A percentile compares a stretch with the other conserved stretches of the same genome.
Evolutionary conservation across 2,888 invertebrate genomes (phyloP).

Genomic region (Drosophila prostipennis): DNA sequence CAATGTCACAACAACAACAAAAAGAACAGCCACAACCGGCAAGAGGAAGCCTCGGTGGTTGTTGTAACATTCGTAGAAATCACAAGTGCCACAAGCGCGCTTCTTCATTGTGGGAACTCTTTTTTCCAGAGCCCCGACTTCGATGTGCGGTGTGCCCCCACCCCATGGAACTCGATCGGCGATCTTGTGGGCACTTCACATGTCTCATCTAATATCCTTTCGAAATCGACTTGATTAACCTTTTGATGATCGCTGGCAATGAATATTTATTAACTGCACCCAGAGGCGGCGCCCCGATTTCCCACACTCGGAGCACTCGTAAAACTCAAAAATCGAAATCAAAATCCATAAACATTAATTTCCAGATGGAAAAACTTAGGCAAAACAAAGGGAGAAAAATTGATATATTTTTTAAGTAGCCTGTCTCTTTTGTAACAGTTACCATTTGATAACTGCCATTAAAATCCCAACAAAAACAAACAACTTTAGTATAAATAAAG

Average conservation of each 20-base stretch:
- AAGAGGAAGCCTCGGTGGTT: constrained; percentile 52
- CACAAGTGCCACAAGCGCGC: constrained; percentile 79
- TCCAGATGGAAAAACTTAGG: constrained; percentile 29
- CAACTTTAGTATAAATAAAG: constrained; percentile 65
- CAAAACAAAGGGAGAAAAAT: constrained; percentile 23
- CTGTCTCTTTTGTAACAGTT: constrained; percentile 57
- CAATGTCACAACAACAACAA: constrained; percentile 76
- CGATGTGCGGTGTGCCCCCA: constrained; percentile 19
- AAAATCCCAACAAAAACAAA: constrained; percentile 45
- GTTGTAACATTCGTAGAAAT: constrained; percentile 79
- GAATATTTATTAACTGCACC: constrained; percentile 72
- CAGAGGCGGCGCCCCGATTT: constrained; percentile 56
- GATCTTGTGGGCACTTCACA: constrained; percentile 51
- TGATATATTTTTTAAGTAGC: constrained; percentile 46
- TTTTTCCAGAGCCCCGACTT: constrained; percentile 41
- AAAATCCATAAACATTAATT: constrained; percentile 53
- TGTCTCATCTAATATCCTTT: constrained; percentile 72
- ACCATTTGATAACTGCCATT: constrained; percentile 67
- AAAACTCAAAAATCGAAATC: constrained; percentile 55
- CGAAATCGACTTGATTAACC: constrained; percentile 71
- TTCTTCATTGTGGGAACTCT: constrained; percentile 80
- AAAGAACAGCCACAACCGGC: constrained; percentile 31
- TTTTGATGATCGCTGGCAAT: constrained; percentile 71
- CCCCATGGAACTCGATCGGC: constrained; percentile 25
- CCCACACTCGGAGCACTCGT: constrained; percentile 61